Conservation (phyloP, 2,797 vertebrate genomes). For the Sarcophilus harrisii region DNA sequence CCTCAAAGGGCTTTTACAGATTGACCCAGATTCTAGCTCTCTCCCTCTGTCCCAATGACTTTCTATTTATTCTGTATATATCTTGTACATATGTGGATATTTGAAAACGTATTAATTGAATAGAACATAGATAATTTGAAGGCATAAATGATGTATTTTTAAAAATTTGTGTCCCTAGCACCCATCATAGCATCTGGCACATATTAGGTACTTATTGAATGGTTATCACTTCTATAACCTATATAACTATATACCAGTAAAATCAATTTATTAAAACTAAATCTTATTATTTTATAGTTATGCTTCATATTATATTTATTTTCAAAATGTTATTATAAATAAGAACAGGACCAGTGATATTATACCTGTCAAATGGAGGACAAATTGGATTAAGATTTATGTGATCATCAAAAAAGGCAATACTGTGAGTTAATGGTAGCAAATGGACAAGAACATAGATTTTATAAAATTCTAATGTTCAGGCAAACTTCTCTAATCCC, state of each 20-base stretch:
- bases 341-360: background rate
- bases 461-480: background rate
- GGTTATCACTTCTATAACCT: background rate
- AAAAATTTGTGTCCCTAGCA: background rate
- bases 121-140: background rate
- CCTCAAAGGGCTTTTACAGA: background rate
- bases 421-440: conserved; percentile 9
- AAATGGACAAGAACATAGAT: background rate
- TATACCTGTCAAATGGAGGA: background rate
- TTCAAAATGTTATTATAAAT: background rate
- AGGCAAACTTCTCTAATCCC: conserved; percentile 8
- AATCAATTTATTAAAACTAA: background rate
- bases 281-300: background rate
- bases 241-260: background rate
- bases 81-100: background rate
- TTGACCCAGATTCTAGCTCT: background rate
- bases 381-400: conserved; percentile 11
- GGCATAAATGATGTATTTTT: background rate
- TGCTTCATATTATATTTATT: background rate
- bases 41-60: background rate
- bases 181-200: background rate
- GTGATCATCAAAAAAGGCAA: background rate
- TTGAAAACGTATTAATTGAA: background rate
- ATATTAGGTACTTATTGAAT: background rate
- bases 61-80: background rate